phyloP scores from a whole-genome alignment of 1,140 invertebrate genomes.

The Ericerus pela region DNA sequence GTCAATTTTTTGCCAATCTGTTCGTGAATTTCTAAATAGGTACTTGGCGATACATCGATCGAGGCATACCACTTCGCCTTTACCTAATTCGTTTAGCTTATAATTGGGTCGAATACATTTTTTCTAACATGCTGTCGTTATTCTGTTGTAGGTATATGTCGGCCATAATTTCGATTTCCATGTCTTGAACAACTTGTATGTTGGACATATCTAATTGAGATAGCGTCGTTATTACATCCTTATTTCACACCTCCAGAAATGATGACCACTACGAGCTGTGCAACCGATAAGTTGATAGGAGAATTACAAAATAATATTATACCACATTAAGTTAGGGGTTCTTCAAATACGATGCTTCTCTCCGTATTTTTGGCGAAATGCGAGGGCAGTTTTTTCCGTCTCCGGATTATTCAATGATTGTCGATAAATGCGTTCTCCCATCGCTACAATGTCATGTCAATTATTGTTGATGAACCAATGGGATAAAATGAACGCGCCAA shows the following conservation, averaged over 20 bases:
- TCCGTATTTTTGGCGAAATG: not conserved
- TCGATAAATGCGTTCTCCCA: not conserved
- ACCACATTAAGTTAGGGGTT: not conserved
- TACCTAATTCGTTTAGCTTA: constrained; percentile 77
- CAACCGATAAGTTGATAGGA: too few relatives aligned
- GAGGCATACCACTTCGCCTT: constrained; percentile 94
- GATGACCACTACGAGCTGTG: too few relatives aligned
- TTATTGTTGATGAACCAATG: too few relatives aligned
- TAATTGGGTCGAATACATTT: constrained; percentile 95
- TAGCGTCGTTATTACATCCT: not conserved
- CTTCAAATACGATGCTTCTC: not conserved
- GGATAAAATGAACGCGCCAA: too few relatives aligned
- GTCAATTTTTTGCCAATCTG: constrained; percentile 91
- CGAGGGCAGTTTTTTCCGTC: not conserved
- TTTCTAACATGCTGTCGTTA: constrained; percentile 81
- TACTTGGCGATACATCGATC: constrained; percentile 97
- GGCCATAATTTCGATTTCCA: constrained; percentile 98
- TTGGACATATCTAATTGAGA: too few relatives aligned
- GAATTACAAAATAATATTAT: too few relatives aligned
- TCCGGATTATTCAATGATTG: not conserved
- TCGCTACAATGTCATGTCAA: not conserved
- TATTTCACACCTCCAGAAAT: too few relatives aligned
- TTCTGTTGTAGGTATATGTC: constrained; percentile 96
- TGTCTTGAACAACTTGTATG: too few relatives aligned
- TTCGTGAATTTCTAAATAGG: constrained; percentile 90